Evolutionary conservation across 2,888 invertebrate species (phyloP), one percentile per base, ranked within the genome.

Genomic region (Chouioia cunea): DNA sequence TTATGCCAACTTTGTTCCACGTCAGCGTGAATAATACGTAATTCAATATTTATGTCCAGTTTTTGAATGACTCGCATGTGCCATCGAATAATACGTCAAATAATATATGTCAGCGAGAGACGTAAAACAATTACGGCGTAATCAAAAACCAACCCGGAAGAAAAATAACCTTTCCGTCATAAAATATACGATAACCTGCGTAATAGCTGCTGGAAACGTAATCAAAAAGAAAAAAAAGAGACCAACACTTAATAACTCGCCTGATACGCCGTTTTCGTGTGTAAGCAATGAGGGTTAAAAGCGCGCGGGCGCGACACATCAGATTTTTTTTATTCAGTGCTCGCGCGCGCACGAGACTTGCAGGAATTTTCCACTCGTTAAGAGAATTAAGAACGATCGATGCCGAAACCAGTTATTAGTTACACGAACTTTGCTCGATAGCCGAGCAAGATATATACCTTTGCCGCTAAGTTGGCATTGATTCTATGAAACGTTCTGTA

Each of bases 371-470:
- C 68, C 68, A 58, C 64, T 73, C 68, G 70, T 71, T 68, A 73
- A 60, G 68, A 60, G 58, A 73, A 73, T 71, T 71, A 71, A 73
- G 62, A 52, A 65, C 73, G 71, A 74, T 76, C 75, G 74, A 76
- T 76, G 36, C 72, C 75, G 74, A 75, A 75, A 73, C 70, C 73
- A 70, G 74, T 77, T 74, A 76, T 78, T 78, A 76, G 75, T 73
- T 76, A 76, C 76, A 77, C 77, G 78, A 77, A 73, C 75, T 75
- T 73, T 75, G 72, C 74, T 2, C n/a, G 59, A 48, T 15, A 23
- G 14, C 18, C 16, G 16, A 54, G 6, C 14, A 15, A 54, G 23
- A 43, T 46, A 53, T 27, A 12, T 54, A 8, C 23, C 10, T 23
- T 53, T 2, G 23, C 23, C 23, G 59, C 48, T 16, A 53, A 54